phyloP scores from a whole-genome alignment of 2,797 vertebrate species.

The Leptodactylus fallax region DNA sequence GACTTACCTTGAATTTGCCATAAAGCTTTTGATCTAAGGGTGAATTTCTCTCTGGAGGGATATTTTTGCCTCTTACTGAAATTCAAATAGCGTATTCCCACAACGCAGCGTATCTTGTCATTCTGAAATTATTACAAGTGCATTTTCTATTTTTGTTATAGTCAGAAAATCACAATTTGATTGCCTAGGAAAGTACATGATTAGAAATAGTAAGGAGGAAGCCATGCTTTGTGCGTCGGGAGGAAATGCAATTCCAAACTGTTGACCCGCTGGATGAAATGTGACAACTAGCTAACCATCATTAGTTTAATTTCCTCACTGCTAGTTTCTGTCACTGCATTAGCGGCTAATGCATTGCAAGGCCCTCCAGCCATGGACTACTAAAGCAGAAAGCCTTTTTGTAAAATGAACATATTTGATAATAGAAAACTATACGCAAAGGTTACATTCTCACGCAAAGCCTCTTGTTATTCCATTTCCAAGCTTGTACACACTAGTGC shows the following conservation, averaged over 20 bases:
- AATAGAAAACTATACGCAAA: conserved; percentile 12
- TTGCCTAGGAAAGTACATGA: conserved; percentile 44
- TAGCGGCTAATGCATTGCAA: conserved; percentile 37
- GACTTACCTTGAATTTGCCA: conserved; percentile 61
- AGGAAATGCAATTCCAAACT: conserved; percentile 49
- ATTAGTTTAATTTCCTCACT: conserved; percentile 57
- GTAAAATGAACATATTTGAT: neutral
- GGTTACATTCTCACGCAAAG: neutral
- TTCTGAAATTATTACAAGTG: conserved; percentile 47
- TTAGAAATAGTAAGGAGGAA: conserved; percentile 40
- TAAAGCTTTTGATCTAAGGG: conserved; percentile 61
- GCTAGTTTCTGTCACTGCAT: conserved; percentile 36
- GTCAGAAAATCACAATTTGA: conserved; percentile 53
- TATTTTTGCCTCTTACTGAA: conserved; percentile 37
- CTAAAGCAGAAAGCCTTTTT: conserved; percentile 28
- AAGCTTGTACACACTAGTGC: neutral
- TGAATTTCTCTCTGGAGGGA: conserved; percentile 56
- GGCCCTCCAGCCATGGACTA: conserved; percentile 44
- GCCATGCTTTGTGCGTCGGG: conserved; percentile 7
- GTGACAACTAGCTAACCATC: conserved; percentile 49
- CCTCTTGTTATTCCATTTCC: neutral
- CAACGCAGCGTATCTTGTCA: conserved; percentile 39
- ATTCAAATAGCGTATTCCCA: conserved; percentile 49
- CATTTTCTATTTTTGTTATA: conserved; percentile 38
- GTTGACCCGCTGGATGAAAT: conserved; percentile 57